Evolutionary conservation across 2,888 invertebrate genomes (phyloP), one percentile per base, ranked within the genome.

Genomic region (Dioctria rufipes): DNA sequence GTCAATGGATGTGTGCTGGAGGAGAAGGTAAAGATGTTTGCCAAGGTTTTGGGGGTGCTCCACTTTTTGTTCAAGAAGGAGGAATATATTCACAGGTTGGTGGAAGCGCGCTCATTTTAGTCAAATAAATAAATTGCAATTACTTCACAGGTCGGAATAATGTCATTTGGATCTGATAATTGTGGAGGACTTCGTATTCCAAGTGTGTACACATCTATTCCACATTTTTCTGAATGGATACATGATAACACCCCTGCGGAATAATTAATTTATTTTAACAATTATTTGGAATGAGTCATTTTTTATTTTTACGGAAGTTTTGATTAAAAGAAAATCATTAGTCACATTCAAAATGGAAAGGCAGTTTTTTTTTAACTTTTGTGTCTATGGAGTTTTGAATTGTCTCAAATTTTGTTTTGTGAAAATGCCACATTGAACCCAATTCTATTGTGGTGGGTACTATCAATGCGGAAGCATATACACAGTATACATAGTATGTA

Each of bases 111-210:
- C 46, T 25, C n/a, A 25, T 25, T 25, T 25, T 25, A 82, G 4
- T 43, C 42, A 66, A 42, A 69, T 25, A 5, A 51, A 51, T 25
- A 61, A 66, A 81, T 66, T 66, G 78, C 5, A 67, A 80, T 82
- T 54, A 71, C 5, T 54, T 43, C 89, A 83, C 85, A 95, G 95
- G 91, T 95, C 82, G 95, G 95, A 46, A 93, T 95, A 54, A 92
- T 95, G 83, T 95, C 95, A 0, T 95, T 95, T 84, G 95, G 95
- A 2, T 94, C 95, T 0, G 94, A 94, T 84, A 94, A 94, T 87
- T 94, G 95, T 85, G 93, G 94, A 40, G 93, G 92, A 37, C 90
- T 92, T 80, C 94, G 94, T 3, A 91, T 94, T 0, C 95, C 95
- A 3, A 94, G 95, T 84, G 95, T 94, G 0, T 95, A 95, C 86